These are phyloP conservation scores for Diadegma fenestrale DNA, from an alignment of 2,888 invertebrate species.

Conservation along the genomic window DNA sequence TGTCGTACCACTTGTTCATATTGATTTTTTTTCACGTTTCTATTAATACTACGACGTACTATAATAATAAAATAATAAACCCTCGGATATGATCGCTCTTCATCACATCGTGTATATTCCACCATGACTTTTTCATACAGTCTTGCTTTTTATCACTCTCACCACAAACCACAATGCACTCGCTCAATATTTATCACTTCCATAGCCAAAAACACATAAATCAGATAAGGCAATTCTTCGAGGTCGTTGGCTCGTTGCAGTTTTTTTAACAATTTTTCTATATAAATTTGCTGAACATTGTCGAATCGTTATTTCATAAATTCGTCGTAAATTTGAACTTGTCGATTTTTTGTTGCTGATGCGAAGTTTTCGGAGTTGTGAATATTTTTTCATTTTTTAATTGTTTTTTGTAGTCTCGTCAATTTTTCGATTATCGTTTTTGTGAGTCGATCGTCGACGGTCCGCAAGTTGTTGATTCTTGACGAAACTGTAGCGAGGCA, in stretches of 20 bases:
- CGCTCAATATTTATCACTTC: neutral
- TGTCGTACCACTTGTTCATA: constrained; percentile 59
- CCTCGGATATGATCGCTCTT: constrained; percentile 27
- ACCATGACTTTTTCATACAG: constrained; percentile 2
- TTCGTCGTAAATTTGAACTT: no score
- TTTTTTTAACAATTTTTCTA: neutral
- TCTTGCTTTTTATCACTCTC: constrained; percentile 37
- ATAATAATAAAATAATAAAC: constrained; percentile 25
- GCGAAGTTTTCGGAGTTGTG: no score
- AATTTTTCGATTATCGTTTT: no score
- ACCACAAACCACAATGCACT: constrained; percentile 36
- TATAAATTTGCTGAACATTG: neutral
- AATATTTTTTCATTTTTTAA: no score
- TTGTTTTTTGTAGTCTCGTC: no score
- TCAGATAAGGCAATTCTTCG: neutral
- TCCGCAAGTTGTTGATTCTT: no score
- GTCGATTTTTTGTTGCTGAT: no score
- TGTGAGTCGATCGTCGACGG: no score
- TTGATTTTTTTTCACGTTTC: constrained; percentile 59
- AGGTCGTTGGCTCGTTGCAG: neutral
- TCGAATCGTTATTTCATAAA: no score
- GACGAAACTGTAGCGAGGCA: no score
- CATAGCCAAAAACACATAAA: neutral
- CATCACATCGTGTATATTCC: constrained; percentile 45
- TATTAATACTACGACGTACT: constrained; percentile 51